These are phyloP conservation scores for Oreotragus oreotragus DNA, from an alignment of 2,113 vertebrate species.

Conservation along the genomic window DNA sequence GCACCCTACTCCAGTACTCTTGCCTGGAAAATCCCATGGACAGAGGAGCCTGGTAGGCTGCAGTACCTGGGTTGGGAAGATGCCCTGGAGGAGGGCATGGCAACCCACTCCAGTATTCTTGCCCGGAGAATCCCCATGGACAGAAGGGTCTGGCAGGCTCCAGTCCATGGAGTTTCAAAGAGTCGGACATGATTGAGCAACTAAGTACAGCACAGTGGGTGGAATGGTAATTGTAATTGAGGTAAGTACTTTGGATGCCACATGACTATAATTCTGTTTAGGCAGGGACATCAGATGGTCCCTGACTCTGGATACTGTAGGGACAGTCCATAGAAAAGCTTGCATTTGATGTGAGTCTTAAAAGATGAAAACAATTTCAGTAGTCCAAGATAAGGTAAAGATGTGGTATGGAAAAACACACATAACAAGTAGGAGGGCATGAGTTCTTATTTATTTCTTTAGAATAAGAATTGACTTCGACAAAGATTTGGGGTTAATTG, in stretches of 20 bases:
- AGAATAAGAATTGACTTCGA: neutral
- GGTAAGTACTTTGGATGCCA: neutral
- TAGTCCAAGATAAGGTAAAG: neutral
- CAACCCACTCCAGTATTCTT: neutral
- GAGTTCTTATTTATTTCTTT: neutral
- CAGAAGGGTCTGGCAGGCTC: neutral
- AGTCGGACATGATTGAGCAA: accelerated
- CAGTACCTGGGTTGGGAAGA: neutral
- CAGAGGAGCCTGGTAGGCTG: too few relatives aligned
- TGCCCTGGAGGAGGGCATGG: neutral
- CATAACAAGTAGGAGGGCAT: neutral
- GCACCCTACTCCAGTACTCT: too few relatives aligned
- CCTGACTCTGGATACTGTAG: neutral
- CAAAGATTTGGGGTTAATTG: neutral
- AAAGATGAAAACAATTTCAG: neutral
- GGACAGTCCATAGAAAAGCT: neutral
- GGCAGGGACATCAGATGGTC: neutral
- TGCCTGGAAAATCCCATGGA: too few relatives aligned
- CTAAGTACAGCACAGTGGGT: neutral
- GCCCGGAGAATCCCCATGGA: neutral
- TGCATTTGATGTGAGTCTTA: neutral
- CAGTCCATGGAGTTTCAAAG: neutral
- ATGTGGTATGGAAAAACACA: neutral
- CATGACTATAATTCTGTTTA: neutral
- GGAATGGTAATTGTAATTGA: neutral